These are phyloP conservation scores for Acrobasis suavella DNA, from an alignment of 2,888 invertebrate genomes.

Conservation along the genomic window DNA sequence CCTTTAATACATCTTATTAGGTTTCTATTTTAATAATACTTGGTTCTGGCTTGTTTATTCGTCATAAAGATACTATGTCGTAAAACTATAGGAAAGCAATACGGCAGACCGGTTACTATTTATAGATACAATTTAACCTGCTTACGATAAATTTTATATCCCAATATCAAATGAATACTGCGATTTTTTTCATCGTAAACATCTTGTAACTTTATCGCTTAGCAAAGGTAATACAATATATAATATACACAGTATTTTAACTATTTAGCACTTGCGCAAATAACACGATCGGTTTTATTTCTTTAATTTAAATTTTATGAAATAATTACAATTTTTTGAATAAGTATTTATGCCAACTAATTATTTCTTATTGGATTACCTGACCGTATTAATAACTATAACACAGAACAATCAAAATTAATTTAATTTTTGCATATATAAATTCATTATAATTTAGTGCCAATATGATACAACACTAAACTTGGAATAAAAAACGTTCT, in stretches of 20 bases:
- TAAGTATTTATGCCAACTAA: not conserved
- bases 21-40: constrained; percentile 7
- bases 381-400: not conserved
- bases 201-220: constrained; percentile 5
- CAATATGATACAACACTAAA: no score
- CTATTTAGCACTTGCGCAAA: constrained; percentile 4
- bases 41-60: constrained; percentile 11
- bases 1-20: constrained; percentile 8
- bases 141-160: constrained; percentile 39
- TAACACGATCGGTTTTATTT: constrained; percentile 1
- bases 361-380: not conserved
- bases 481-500: no score
- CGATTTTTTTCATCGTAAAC: constrained; percentile 14
- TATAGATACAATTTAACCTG: constrained; percentile 45
- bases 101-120: constrained; percentile 30
- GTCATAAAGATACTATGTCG: constrained; percentile 18
- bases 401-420: not conserved
- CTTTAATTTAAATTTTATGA: not conserved
- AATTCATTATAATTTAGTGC: no score
- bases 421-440: not conserved
- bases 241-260: constrained; percentile 8
- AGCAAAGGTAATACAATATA: constrained; percentile 40
- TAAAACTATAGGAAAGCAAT: constrained; percentile 23
- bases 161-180: constrained; percentile 29
- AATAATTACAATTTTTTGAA: not conserved